These are phyloP conservation scores for Ferdinandea cuprea DNA, from an alignment of 2,888 invertebrate genomes.

Conservation along the genomic window DNA sequence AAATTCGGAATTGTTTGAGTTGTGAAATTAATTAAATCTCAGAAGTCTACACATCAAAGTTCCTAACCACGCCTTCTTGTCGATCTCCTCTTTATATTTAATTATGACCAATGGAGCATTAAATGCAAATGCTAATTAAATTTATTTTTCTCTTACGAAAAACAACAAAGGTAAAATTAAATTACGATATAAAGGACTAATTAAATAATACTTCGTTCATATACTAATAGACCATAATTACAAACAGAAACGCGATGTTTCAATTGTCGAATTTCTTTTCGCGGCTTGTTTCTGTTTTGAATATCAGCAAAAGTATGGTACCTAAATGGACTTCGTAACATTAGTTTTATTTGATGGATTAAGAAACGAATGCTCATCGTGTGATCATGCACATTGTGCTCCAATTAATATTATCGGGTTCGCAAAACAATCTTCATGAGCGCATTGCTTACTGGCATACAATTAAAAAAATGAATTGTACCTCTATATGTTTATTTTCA, in stretches of 20 bases:
- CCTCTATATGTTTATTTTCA: conserved; percentile 2
- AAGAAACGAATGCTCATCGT: conserved; percentile 17
- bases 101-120: conserved; percentile 14
- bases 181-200: conserved; percentile 46
- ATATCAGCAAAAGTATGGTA: conserved; percentile 53
- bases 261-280: conserved; percentile 5
- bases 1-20: neutral
- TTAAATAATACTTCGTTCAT: conserved; percentile 29
- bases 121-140: conserved; percentile 13
- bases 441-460: conserved; percentile 21
- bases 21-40: neutral
- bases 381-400: conserved; percentile 43
- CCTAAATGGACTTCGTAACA: conserved; percentile 53
- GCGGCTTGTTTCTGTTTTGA: conserved; percentile 37
- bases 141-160: neutral
- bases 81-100: neutral
- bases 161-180: conserved; percentile 1
- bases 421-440: conserved; percentile 25
- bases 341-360: conserved; percentile 13
- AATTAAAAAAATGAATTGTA: conserved; percentile 47
- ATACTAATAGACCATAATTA: conserved; percentile 41
- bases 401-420: conserved; percentile 3
- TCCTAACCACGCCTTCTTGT: conserved; percentile 11
- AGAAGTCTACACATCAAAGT: conserved; percentile 5
- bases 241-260: conserved; percentile 38